Percentiles rank a stretch among this genome's conserved stretches.
Conservation (phyloP, 2,113 vertebrate species). For the Spea bombifrons region DNA sequence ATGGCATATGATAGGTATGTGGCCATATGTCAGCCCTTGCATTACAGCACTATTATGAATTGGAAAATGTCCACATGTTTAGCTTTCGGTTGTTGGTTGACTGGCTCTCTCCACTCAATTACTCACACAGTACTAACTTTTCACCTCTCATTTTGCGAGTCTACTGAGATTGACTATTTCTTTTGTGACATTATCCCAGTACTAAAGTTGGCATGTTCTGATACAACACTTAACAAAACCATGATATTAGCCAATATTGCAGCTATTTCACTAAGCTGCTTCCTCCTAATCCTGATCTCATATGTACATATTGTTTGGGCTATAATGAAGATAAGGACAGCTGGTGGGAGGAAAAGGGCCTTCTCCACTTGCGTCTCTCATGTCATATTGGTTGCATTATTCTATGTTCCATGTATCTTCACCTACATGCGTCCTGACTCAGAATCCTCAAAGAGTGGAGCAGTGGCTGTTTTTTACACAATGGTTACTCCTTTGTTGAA, state of each 20-base stretch:
- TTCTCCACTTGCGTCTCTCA: constrained; percentile 59
- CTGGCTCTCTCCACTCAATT: constrained; percentile 44
- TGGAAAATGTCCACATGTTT: constrained; percentile 1
- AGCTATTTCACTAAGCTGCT: constrained; percentile 40
- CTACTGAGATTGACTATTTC: constrained; percentile 50
- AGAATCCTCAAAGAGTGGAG: constrained; percentile 48
- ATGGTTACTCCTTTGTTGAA: constrained; percentile 56
- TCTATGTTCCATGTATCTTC: constrained; percentile 49
- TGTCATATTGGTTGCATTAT: constrained; percentile 46
- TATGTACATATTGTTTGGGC: constrained; percentile 50
- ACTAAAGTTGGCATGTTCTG: constrained; percentile 50
- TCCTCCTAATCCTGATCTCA: constrained; percentile 48
- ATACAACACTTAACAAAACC: constrained; percentile 27
- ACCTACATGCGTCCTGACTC: constrained; percentile 51
- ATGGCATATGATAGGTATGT: constrained; percentile 49
- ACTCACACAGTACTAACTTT: constrained; percentile 45
- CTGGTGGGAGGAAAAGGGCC: constrained; percentile 51
- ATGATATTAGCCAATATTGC: constrained; percentile 49
- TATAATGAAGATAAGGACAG: constrained; percentile 51
- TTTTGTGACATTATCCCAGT: constrained; percentile 52
- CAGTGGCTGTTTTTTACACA: constrained; percentile 54
- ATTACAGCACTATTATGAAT: constrained; percentile 42
- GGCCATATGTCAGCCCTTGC: constrained; percentile 46
- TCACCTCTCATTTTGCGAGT: constrained; percentile 44
- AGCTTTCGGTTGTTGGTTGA: constrained; percentile 35